These are phyloP conservation scores for Chaetops frenatus DNA, from an alignment of 2,113 vertebrate species.

Conservation along the genomic window DNA sequence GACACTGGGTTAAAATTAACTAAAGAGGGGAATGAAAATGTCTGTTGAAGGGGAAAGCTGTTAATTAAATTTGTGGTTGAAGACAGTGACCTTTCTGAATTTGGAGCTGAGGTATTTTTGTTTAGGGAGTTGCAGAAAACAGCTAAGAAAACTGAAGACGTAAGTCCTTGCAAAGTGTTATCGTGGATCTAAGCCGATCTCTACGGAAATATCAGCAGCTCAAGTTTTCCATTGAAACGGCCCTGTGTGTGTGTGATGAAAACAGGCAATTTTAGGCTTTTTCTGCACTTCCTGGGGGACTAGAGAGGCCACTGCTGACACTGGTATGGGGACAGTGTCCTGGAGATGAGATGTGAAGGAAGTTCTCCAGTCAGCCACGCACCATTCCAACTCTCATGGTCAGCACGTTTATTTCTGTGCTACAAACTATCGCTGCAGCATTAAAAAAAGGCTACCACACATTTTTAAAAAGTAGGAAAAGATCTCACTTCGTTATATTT, in stretches of 20 bases:
- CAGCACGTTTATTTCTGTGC: background rate
- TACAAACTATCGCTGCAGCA: background rate
- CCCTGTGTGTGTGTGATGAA: background rate
- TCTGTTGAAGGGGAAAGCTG: background rate
- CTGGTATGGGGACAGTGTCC: background rate
- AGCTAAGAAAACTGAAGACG: background rate
- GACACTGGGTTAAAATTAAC: slow-evolving; percentile 11
- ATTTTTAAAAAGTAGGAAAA: background rate
- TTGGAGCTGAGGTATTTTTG: background rate
- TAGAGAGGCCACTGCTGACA: background rate
- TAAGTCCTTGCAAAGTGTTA: background rate
- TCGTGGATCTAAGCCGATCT: background rate
- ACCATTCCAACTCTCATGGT: background rate
- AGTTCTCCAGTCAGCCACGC: background rate
- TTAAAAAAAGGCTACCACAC: background rate
- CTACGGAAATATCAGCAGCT: background rate
- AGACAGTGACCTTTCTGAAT: background rate
- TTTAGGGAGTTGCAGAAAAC: slow-evolving; percentile 14
- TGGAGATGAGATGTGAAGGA: background rate
- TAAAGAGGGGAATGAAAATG: background rate
- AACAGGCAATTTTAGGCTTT: background rate
- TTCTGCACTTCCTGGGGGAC: background rate
- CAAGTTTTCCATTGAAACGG: background rate
- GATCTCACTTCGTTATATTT: background rate
- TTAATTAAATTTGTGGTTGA: background rate